These are phyloP conservation scores for Cacoxenus indagator DNA, from an alignment of 2,888 invertebrate genomes.

Conservation along the genomic window DNA sequence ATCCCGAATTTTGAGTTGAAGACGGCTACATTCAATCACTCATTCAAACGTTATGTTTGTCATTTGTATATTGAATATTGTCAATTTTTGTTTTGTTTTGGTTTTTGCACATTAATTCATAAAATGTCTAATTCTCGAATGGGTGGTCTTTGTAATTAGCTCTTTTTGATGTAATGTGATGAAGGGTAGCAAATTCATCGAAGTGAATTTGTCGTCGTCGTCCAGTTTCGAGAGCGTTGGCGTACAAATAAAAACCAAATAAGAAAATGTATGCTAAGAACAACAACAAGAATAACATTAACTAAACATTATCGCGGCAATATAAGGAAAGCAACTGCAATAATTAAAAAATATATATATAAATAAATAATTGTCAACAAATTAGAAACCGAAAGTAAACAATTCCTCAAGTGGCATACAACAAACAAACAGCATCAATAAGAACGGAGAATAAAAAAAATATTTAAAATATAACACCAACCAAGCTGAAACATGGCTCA, in stretches of 20 bases:
- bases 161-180: background rate
- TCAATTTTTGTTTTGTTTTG: conserved; percentile 28
- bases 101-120: conserved; percentile 57
- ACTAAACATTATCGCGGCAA: conserved; percentile 27
- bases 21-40: background rate
- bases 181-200: background rate
- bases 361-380: conserved; percentile 40
- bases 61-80: conserved; percentile 13
- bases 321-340: background rate
- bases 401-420: conserved; percentile 48
- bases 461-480: conserved; percentile 4
- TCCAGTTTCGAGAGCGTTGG: background rate
- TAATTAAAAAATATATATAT: conserved; percentile 42
- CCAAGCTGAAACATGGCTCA: conserved; percentile 38
- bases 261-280: conserved; percentile 2
- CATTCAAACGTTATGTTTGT: conserved; percentile 2
- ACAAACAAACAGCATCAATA: conserved; percentile 12
- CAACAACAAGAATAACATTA: conserved; percentile 23
- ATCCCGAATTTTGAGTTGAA: background rate
- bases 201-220: background rate
- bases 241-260: background rate
- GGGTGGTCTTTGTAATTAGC: conserved; percentile 56
- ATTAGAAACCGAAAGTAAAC: conserved; percentile 43
- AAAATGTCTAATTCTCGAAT: conserved; percentile 49
- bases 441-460: background rate